Evolutionary conservation across 1,140 invertebrate genomes (phyloP).

Genomic region (Aphelinus certus): DNA sequence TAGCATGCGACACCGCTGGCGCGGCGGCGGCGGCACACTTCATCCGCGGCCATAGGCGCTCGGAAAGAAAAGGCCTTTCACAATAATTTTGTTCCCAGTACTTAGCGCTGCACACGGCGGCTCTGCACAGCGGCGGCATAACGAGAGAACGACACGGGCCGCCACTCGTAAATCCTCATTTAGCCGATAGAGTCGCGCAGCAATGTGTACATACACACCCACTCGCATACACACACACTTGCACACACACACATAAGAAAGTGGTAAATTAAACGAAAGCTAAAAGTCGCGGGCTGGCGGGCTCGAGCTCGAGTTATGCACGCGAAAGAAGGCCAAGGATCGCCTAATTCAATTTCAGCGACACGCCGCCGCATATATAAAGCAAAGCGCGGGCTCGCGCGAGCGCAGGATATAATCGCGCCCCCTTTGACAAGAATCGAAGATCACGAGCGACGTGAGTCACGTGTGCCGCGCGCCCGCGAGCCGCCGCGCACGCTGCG

Average conservation of each 20-base stretch:
- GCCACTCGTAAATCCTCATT: conserved; percentile 38
- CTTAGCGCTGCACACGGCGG: not conserved
- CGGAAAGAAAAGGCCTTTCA: conserved; percentile 32
- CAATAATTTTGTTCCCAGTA: conserved; percentile 37
- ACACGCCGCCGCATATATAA: conserved; percentile 12
- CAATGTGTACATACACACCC: no score
- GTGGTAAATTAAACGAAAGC: conserved; percentile 40
- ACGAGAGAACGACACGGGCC: not conserved
- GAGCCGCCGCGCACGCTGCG: no score
- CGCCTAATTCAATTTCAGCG: conserved; percentile 40
- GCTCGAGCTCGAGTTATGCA: not conserved
- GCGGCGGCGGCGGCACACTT: not conserved
- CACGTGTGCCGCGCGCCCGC: conserved; percentile 19
- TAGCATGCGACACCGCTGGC: not conserved
- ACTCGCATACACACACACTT: no score
- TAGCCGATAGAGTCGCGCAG: conserved; percentile 19
- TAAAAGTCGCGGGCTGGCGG: conserved; percentile 8
- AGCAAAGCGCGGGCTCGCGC: conserved; percentile 11
- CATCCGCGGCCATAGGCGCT: no score
- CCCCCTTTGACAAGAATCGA: conserved; percentile 39
- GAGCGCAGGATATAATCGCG: conserved; percentile 21
- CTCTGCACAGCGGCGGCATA: not conserved
- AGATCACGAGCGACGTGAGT: conserved; percentile 40
- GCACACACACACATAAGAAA: conserved; percentile 12
- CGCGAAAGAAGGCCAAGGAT: conserved; percentile 38